Base-by-base conservation (phyloP, 2,113 vertebrate genomes). In the Micronycteris hirsuta region DNA sequence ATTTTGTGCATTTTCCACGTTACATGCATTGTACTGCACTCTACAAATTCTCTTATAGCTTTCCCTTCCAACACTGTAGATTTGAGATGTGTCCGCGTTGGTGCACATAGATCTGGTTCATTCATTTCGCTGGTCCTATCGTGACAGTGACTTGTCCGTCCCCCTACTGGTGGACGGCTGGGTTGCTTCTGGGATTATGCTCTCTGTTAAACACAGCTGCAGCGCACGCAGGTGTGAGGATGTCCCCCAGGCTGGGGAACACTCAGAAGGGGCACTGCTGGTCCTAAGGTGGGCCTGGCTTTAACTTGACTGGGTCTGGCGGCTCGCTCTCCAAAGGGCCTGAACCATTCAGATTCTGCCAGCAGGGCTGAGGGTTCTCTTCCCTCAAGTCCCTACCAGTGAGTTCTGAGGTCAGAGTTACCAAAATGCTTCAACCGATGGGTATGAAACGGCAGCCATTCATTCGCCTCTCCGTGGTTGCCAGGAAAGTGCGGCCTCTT, bases 91-190 rank as follows among this genome's bases (percentile, higher is more conserved):
- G 31, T 41, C 56, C 20, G 0, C 33, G 0, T 33, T 5, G 26
- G 26, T 56, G 81, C 7, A 3, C 0, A 0, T 8, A 33, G 26
- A 31, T 80, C 36, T 28, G 20, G 70, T 74, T 68, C 24, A 17
- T 82, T 76, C 22, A 16, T 15, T 31, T 63, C 28, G 14, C 36
- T 14, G 22, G 67, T 41, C 82, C 10, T 20, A 0, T 31, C 14
- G 15, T 17, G 4, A 8, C n/a, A 47, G 0, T 31, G 12, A 36
- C 67, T 38, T 43, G 5, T 43, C n/a, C 10, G 0, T 76, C 12
- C 58, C 54, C 47, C 22, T 68, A 4, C 70, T 63, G 83, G 13
- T 26, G 7, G 52, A 9, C 19, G 28, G 41, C 28, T 45, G 26
- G 24, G 28, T 67, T 33, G 33, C 43, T 58, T 73, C 45, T 24